phyloP scores from a whole-genome alignment of 35 echinoderm and acorn worm species.

The Patiria miniata region DNA sequence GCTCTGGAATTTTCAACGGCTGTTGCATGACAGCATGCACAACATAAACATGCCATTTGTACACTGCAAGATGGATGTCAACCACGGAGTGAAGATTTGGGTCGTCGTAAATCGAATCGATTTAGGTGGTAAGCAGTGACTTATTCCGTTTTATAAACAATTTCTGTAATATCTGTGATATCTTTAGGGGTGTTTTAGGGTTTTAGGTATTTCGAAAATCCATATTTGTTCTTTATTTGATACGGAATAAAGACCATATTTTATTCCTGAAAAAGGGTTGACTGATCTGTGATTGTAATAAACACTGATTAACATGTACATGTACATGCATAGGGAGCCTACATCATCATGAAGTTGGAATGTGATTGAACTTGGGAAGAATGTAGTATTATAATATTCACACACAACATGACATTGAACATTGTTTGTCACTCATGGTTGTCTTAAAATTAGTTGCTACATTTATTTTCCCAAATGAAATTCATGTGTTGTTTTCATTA shows the following conservation, averaged over 20 bases:
- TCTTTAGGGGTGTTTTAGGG: background rate
- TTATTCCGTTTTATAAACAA: background rate
- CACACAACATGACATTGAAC: too few relatives aligned
- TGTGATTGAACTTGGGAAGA: too few relatives aligned
- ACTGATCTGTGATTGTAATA: too few relatives aligned
- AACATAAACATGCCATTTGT: slow-evolving; percentile 8
- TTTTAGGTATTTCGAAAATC: background rate
- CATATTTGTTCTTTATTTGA: background rate
- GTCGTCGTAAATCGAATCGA: slow-evolving; percentile 37
- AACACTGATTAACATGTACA: too few relatives aligned
- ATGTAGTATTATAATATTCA: too few relatives aligned
- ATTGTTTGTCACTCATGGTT: too few relatives aligned
- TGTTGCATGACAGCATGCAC: background rate
- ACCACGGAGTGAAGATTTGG: slow-evolving; percentile 29
- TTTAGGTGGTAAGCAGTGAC: slow-evolving; percentile 37
- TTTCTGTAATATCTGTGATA: background rate
- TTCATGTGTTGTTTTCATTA: too few relatives aligned
- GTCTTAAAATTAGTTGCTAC: too few relatives aligned
- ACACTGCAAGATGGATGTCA: background rate
- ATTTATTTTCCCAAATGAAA: too few relatives aligned
- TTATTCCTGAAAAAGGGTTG: too few relatives aligned
- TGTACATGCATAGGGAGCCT: too few relatives aligned
- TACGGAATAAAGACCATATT: background rate
- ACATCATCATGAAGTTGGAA: too few relatives aligned
- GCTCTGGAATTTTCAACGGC: background rate